A percentile compares a stretch with the other conserved stretches of the same genome.
Conservation (phyloP, 92 coral and sea anemone species). For the Bergia sp. region DNA sequence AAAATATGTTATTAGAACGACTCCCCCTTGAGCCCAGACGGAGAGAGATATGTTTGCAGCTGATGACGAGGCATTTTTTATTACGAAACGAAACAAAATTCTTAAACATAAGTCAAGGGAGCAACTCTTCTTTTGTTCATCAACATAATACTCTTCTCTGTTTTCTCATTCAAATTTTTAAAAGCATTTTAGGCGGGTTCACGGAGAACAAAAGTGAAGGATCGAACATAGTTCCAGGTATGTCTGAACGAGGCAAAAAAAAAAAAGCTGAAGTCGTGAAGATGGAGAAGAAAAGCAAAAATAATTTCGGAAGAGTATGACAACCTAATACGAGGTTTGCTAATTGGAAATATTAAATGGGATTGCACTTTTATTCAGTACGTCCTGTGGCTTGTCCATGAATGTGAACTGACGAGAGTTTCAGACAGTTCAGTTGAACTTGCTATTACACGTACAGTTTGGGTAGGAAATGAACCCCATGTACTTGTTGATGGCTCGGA, state of each 20-base stretch:
- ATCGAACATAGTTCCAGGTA: too few relatives aligned
- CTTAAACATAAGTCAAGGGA: neutral
- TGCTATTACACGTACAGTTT: neutral
- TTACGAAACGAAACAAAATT: neutral
- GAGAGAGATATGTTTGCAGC: neutral
- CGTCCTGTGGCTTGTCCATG: neutral
- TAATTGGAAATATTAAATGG: neutral
- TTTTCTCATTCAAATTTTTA: too few relatives aligned
- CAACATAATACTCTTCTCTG: neutral
- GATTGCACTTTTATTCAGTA: neutral
- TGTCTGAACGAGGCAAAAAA: too few relatives aligned
- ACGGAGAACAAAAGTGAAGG: too few relatives aligned
- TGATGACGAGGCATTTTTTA: neutral
- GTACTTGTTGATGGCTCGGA: neutral
- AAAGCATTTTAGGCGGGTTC: too few relatives aligned
- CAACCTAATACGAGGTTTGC: neutral
- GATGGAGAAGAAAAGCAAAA: too few relatives aligned
- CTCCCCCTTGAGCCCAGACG: neutral
- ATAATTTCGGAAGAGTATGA: neutral
- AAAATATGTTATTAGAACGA: too few relatives aligned
- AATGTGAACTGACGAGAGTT: neutral
- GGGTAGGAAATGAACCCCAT: neutral
- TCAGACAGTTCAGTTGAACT: constrained; percentile 3
- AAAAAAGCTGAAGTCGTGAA: too few relatives aligned
- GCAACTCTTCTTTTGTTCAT: neutral